Evolutionary conservation across 1,140 invertebrate genomes (phyloP), one percentile per base, ranked within the genome.

Genomic region (Dendroctonus valens): DNA sequence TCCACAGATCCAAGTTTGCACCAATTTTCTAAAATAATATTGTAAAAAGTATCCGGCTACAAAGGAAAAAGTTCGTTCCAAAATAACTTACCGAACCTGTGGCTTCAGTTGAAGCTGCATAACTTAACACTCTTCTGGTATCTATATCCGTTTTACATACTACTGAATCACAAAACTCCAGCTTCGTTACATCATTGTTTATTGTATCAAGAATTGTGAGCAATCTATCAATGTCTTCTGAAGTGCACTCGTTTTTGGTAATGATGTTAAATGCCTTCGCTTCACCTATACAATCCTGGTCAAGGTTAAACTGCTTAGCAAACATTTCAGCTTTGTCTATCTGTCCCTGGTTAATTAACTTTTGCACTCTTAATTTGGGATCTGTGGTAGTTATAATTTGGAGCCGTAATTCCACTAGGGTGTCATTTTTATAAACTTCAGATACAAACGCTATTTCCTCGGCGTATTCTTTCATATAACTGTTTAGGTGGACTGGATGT

Each of bases 271-370:
- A 58, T 6, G 70, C 71, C 59, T 70, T 74, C 7, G 73, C 72
- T 58, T 70, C 66, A 46, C 66, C n/a, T 14, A 76, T 59, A 7
- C 72, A 49, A 9, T 53, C 55, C 7, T 50, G 42, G 39, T 68
- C 54, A 12, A 74, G 42, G 7, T 67, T 59, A 38, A 67, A 72
- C 6, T 44, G 46, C 37, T 70, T 68, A 7, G 70, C 73, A 59
- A 73, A 74, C 7, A 68, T 48, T 70, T 76, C 74, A 5, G 74
- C 74, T 63, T 74, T 71, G 7, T 74, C 72, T 11, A 68, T 55
- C 46, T 63, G 51, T 8, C 62, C 60, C 49, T 67, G 70, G 38
- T 59, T 57, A 38, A 74, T 62, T 14, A 74, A 52, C 44, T 69
- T 57, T 40, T 62, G 49, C 5, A 74, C 50, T 52, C 70, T 65